Evolutionary conservation across 2,113 vertebrate species (phyloP), one percentile per base, ranked within the genome.

Genomic region (Murina feae): DNA sequence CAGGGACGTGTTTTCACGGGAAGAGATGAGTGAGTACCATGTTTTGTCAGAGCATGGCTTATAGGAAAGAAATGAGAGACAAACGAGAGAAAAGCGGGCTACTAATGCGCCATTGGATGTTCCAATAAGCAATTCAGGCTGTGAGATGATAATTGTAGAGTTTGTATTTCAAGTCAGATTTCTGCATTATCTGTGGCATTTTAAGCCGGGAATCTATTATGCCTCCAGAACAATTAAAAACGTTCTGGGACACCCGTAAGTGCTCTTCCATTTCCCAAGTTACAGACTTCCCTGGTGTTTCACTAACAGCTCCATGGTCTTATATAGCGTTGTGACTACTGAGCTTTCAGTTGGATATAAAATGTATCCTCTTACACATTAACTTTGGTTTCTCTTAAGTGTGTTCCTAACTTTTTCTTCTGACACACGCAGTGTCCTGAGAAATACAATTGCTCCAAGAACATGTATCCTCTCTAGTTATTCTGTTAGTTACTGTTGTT

Each of bases 101-200:
- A 39, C 30, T 30, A 44, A 85, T 53, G 20, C 49, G 9, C 39
- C 63, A 44, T 5, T 58, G 55, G 91, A 55, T 21, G 63, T 47
- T 90, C 39, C 28, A 63, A 55, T 17, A 74, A 42, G 4, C 14
- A 37, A 58, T 90, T 94, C 39, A 79, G 55, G 69, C 42, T 4
- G 21, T 51, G 65, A 91, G 49, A 35, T 37, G 47, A 51, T 84
- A 91, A 94, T 81, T 80, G 17, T 16, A 55, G 53, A 58, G 12
- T 93, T 86, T 53, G 51, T 74, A 82, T 92, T 89, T 88, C 76
- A 90, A 75, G 51, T 83, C 63, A 91, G 18, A 90, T 58, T 82
- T 85, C 72, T 83, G 30, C 21, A 51, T 66, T 76, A 58, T 53
- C 28, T 42, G 32, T 55, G 20, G 30, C 37, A 51, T 89, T 88